Base-by-base conservation (phyloP, 2,797 vertebrate genomes). In the Artibeus lituratus region DNA sequence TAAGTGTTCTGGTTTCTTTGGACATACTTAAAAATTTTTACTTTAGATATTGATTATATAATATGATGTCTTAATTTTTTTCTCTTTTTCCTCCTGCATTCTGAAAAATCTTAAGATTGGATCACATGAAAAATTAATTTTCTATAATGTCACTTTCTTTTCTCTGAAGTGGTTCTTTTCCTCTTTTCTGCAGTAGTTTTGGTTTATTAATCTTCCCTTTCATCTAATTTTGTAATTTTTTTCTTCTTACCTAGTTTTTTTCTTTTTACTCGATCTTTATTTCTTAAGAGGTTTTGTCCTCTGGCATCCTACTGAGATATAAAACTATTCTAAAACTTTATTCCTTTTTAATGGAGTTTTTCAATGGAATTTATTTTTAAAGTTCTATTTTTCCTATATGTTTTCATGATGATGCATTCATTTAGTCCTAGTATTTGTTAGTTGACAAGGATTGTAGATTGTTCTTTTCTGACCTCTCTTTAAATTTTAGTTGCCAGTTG, bases 1-100 rank as follows among this genome's bases (percentile, higher is more conserved):
- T 77, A 77, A 70, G 59, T 84, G 10, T 77, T 90, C 57, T 90
- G n/a, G 49, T 84, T 37, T 69, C 59, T 76, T 90, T 47, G 24
- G 49, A n/a, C n/a, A 35, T 59, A 84, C 10, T 94, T 94, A 76
- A 94, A 94, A 73, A 76, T 83, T 81, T 8, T 93, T 19, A 90
- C 49, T 21, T 69, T 90, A 26, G 21, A 49, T 84, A 18, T 72
- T 57, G 49, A 77, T 84, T 84, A 57, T 47, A 47, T 24, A 57
- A 47, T 76, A 42, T 62, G n/a, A 49, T 39, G 10, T 37, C 74
- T 89, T 53, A 47, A 7, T 44, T 74, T 88, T 70, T 35, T 14
- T 14, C 12, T 74, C 5, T 62, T 57, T 39, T n/a, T 0, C 6
- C 16, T 6, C 8, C 44, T 32, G 22, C 14, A 69, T 69, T 84